These are phyloP conservation scores for Cyrtodaria siliqua DNA, from an alignment of 2,888 invertebrate species.

Conservation along the genomic window DNA sequence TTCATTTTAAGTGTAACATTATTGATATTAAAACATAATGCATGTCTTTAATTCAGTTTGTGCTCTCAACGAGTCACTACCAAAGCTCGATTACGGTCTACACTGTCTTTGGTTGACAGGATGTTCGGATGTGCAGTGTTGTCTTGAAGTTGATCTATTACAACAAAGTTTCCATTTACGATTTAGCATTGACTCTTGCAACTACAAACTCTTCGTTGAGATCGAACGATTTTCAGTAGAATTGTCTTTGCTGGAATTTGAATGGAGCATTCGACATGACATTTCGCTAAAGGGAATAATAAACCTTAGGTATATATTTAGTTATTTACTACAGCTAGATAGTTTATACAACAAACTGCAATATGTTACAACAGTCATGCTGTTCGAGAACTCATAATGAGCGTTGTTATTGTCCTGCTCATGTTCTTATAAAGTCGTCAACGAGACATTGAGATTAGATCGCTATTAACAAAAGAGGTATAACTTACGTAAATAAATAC, in stretches of 20 bases:
- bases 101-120: not conserved
- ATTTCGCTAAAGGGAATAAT: slow-evolving; percentile 59
- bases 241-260: slow-evolving; percentile 41
- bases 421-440: no score
- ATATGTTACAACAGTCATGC: no score
- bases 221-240: slow-evolving; percentile 55
- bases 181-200: slow-evolving; percentile 46
- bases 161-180: slow-evolving; percentile 18
- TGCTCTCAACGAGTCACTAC: not conserved
- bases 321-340: no score
- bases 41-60: slow-evolving; percentile 29
- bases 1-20: no score
- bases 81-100: not conserved
- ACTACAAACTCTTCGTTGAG: slow-evolving; percentile 42
- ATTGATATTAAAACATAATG: no score
- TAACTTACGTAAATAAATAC: no score
- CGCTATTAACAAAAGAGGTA: no score
- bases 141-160: slow-evolving; percentile 24
- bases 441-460: no score
- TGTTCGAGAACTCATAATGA: no score
- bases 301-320: slow-evolving; percentile 41
- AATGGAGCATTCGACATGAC: slow-evolving; percentile 43
- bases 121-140: slow-evolving; percentile 36
- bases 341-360: no score
- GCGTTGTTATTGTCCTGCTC: no score